These are phyloP conservation scores for Scaptomyza graminum DNA, from an alignment of 1,140 invertebrate genomes.

Conservation along the genomic window DNA sequence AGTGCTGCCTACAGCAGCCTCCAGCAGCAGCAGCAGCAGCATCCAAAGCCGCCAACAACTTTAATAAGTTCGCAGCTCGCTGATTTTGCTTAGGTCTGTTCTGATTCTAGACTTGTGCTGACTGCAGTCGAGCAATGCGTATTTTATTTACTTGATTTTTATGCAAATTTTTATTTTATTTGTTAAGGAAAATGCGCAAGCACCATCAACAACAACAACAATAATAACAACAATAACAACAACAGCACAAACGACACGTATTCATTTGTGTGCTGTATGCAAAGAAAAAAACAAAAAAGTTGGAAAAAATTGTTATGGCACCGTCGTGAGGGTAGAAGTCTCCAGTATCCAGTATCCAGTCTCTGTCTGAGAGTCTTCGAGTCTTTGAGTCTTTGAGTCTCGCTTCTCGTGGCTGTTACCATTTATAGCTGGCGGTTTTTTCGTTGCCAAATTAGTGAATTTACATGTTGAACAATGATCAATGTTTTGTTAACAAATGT, in stretches of 20 bases:
- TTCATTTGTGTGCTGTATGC: slow-evolving; percentile 75
- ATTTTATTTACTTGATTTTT: slow-evolving; percentile 79
- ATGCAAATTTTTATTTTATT: slow-evolving; percentile 77
- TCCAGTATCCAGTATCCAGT: slow-evolving; percentile 26
- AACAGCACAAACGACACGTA: slow-evolving; percentile 54
- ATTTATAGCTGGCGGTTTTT: slow-evolving; percentile 74
- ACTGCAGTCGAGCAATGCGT: slow-evolving; percentile 55
- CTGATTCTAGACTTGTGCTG: slow-evolving; percentile 59
- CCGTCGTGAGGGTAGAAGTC: slow-evolving; percentile 46
- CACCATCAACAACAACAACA: slow-evolving; percentile 21
- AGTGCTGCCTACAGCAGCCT: slow-evolving; percentile 65
- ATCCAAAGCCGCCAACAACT: slow-evolving; percentile 49
- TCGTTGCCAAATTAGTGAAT: slow-evolving; percentile 81
- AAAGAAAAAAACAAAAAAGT: slow-evolving; percentile 23
- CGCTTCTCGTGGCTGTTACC: slow-evolving; percentile 64
- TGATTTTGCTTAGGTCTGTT: slow-evolving; percentile 45
- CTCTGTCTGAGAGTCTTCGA: slow-evolving; percentile 9
- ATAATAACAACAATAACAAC: slow-evolving; percentile 18
- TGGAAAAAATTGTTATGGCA: slow-evolving; percentile 72
- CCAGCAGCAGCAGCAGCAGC: slow-evolving; percentile 38
- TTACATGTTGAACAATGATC: slow-evolving; percentile 83
- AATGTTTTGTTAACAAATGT: slow-evolving; percentile 82
- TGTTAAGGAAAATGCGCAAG: slow-evolving; percentile 56
- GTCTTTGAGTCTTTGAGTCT: slow-evolving; percentile 21
- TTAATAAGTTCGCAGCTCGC: slow-evolving; percentile 79